These are phyloP conservation scores for Gandaritis pyraliata DNA, from an alignment of 2,888 invertebrate species.

Conservation along the genomic window DNA sequence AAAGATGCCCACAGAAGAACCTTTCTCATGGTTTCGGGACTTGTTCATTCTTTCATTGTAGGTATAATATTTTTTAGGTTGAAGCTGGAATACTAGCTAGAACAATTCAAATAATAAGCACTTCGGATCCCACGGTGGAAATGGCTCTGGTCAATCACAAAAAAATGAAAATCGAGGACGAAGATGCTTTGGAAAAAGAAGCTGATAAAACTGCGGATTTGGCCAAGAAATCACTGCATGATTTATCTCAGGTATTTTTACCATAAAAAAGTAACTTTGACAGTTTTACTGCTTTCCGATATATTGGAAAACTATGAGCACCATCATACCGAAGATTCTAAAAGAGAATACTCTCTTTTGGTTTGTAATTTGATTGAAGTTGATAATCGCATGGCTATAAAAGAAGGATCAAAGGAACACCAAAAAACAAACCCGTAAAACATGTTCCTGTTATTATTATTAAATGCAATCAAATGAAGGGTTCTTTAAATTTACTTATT, in stretches of 20 bases:
- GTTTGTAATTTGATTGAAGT: too few relatives aligned
- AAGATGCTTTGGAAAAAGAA: slow-evolving; percentile 83
- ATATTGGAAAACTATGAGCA: slow-evolving; percentile 25
- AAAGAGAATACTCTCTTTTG: too few relatives aligned
- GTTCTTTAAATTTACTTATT: slow-evolving; percentile 28
- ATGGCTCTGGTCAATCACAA: slow-evolving; percentile 80
- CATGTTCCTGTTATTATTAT: too few relatives aligned
- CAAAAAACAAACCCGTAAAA: too few relatives aligned
- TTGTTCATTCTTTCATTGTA: background rate
- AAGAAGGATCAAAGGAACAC: too few relatives aligned
- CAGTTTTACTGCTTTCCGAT: slow-evolving; percentile 24
- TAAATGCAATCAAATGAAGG: background rate
- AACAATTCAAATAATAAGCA: slow-evolving; percentile 89
- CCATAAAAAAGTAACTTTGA: slow-evolving; percentile 9
- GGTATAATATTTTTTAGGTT: slow-evolving; percentile 67
- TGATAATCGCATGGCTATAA: too few relatives aligned
- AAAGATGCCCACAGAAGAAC: too few relatives aligned
- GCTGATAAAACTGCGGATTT: slow-evolving; percentile 66
- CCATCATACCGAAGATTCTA: slow-evolving; percentile 3
- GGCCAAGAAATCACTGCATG: slow-evolving; percentile 74
- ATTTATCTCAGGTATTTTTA: slow-evolving; percentile 72
- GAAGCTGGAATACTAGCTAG: slow-evolving; percentile 91
- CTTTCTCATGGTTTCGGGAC: background rate
- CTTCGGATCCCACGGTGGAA: slow-evolving; percentile 81
- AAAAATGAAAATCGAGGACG: slow-evolving; percentile 79